These are phyloP conservation scores for Daubentonia madagascariensis DNA, from an alignment of 2,113 vertebrate species.

Conservation along the genomic window DNA sequence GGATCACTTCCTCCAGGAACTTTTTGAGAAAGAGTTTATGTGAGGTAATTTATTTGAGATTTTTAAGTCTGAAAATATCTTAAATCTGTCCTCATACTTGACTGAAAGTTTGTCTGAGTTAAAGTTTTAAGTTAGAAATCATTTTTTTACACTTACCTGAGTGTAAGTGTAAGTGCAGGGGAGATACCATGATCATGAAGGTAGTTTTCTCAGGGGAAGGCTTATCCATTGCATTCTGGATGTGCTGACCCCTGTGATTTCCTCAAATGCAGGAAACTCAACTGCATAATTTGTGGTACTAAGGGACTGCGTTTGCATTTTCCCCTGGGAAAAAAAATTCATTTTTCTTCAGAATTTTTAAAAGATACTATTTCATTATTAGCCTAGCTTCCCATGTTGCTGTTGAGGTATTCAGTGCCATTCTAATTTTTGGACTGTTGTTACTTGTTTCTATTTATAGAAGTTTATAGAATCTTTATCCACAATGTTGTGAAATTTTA, in stretches of 20 bases:
- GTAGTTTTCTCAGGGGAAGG: background rate
- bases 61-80: background rate
- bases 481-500: background rate
- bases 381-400: background rate
- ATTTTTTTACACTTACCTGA: too few species aligned
- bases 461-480: background rate
- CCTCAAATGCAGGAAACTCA: too few species aligned
- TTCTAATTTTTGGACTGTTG: background rate
- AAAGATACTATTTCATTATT: conserved; percentile 10
- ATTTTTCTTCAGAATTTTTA: conserved; percentile 14
- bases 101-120: background rate
- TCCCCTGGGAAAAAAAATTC: background rate
- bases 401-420: background rate
- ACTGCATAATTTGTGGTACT: too few species aligned
- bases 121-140: conserved; percentile 16
- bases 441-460: background rate
- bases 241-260: too few species aligned
- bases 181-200: too few species aligned
- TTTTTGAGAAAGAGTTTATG: conserved; percentile 9
- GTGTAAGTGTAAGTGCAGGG: too few species aligned
- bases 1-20: background rate
- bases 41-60: conserved; percentile 3
- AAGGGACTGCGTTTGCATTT: too few species aligned
- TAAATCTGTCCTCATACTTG: background rate
- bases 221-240: too few species aligned